Evolutionary conservation across 2,113 vertebrate species (phyloP), one percentile per base, ranked within the genome.

Genomic region (Ondatra zibethicus): DNA sequence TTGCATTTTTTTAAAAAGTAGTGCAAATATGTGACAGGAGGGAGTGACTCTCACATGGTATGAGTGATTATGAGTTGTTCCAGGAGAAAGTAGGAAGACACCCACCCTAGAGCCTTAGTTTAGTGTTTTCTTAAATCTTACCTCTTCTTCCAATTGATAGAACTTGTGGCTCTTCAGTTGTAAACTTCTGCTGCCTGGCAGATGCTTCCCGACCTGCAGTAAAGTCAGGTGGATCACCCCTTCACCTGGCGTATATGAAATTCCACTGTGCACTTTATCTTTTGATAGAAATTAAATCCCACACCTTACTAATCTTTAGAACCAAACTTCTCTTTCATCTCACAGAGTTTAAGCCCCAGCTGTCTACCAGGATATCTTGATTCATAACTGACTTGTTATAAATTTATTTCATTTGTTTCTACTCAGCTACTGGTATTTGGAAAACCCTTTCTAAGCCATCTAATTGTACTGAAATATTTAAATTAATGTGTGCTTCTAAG

Each of bases 401-500:
- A 29, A 72, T 5, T 9, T 61, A 25, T 88, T 95, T 63, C 2
- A 0, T 76, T 89, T 77, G 68, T 90, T 52, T 5, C 50, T 4
- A 33, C 10, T 92, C 61, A 96, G 36, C 21, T 84, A 84, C 66
- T 58, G 33, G 5, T 33, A 29, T 73, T 78, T 91, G 72, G 25
- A 31, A 87, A 47, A 63, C 25, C 39, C 31, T 25, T 58, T 92
- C 45, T 33, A 92, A 42, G 12, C 92, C 58, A 95, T 25, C 36
- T 77, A 33, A 39, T 77, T 58, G 2, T 47, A 36, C 19, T 77
- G 33, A 88, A 88, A 86, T 93, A 80, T 86, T 96, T 89, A n/a
- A 63, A 78, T 86, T 76, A 65, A 16, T 4, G 1, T 91, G 39
- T 89, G 50, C 72, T 92, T 92, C 17, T 82, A 27, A 70, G 39